Evolutionary conservation across 53 echinoderm and acorn worm species (phyloP).

Genomic region (Astropecten irregularis): DNA sequence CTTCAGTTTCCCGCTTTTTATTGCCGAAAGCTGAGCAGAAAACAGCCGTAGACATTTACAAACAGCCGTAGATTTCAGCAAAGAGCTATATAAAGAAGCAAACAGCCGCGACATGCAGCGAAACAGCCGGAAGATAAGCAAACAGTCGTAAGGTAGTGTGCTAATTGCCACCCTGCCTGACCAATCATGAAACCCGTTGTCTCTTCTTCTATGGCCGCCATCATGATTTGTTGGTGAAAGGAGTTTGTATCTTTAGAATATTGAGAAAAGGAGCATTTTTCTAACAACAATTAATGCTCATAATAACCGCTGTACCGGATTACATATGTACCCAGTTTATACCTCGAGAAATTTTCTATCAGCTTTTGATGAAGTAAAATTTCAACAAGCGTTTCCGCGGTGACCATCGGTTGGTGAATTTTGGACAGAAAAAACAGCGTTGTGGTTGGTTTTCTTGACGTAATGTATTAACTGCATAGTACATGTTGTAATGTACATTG

Average conservation of each 20-base stretch:
- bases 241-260: not conserved
- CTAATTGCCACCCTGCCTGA: constrained; percentile 41
- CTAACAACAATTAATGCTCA: not conserved
- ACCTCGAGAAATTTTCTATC: constrained; percentile 35
- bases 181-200: constrained; percentile 74
- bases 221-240: constrained; percentile 65
- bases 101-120: too few species aligned
- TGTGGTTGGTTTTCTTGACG: not conserved
- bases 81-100: too few species aligned
- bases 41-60: too few species aligned
- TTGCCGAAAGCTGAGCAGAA: too few species aligned
- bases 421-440: constrained; percentile 2
- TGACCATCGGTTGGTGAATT: not conserved
- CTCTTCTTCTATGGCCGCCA: constrained; percentile 84
- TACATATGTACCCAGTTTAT: constrained; percentile 27
- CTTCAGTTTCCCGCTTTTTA: too few species aligned
- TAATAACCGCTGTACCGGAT: constrained; percentile 41
- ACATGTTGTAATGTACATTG: too few species aligned
- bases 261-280: not conserved
- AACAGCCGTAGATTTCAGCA: too few species aligned
- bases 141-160: too few species aligned
- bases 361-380: constrained; percentile 23
- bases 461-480: too few species aligned
- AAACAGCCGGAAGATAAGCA: too few species aligned
- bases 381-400: constrained; percentile 16